Percentiles rank a stretch among this genome's conserved stretches.
These are phyloP conservation scores for Zaprionus lineosus DNA, from an alignment of 2,888 invertebrate species.

Conservation along the genomic window DNA sequence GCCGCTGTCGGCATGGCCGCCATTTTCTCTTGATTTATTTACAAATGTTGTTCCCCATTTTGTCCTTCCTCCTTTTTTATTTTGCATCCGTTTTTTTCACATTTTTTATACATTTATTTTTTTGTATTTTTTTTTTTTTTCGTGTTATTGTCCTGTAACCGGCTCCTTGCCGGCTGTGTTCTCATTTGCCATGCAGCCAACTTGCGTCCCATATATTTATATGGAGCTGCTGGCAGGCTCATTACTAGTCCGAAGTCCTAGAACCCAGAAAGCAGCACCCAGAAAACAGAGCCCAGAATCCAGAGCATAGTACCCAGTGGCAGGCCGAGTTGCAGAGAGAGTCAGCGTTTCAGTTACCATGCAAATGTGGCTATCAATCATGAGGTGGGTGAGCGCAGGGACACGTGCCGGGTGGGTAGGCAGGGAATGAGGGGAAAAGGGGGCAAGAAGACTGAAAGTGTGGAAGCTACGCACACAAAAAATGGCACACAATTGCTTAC, in stretches of 20 bases:
- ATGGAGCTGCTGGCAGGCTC: conserved; percentile 57
- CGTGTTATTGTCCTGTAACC: no score
- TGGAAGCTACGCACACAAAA: conserved; percentile 8
- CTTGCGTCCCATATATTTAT: conserved; percentile 43
- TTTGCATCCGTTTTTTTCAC: conserved; percentile 28
- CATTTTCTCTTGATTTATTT: conserved; percentile 71
- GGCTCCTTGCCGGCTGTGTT: conserved; percentile 31
- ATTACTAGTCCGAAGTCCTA: conserved; percentile 55
- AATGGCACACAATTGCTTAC: conserved; percentile 25
- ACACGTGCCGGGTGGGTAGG: conserved; percentile 37
- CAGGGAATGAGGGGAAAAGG: not conserved
- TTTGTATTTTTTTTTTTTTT: conserved; percentile 34
- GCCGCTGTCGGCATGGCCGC: conserved; percentile 20
- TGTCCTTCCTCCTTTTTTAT: not conserved
- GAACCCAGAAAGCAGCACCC: conserved; percentile 32
- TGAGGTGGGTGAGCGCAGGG: conserved; percentile 18
- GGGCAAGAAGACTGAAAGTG: conserved; percentile 3
- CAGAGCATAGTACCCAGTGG: conserved; percentile 9
- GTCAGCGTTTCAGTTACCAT: conserved; percentile 44
- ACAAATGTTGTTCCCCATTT: conserved; percentile 38
- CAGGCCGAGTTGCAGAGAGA: conserved; percentile 18
- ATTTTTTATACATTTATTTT: conserved; percentile 17
- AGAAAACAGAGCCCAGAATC: no score
- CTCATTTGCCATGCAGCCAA: conserved; percentile 47
- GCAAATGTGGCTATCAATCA: conserved; percentile 77